Base-by-base conservation (phyloP, 2,888 invertebrate genomes). In the Scaptomyza caliginosa region DNA sequence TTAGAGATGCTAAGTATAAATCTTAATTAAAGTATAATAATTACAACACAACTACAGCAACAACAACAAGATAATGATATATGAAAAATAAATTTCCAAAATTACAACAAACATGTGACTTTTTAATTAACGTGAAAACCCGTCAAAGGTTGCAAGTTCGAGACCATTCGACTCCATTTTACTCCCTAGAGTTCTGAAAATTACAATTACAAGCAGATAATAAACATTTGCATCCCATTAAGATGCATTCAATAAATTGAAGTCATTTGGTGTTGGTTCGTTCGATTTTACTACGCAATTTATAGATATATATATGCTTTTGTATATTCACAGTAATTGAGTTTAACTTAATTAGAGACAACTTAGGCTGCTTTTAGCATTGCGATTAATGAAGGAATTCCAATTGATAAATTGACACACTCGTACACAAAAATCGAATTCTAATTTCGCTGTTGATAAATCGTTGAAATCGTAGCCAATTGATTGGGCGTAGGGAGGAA, bases 31-130 rank as follows among this genome's bases (percentile, higher is more conserved):
- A 67, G 63, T 76, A 80, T 68, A 62, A 75, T 75, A 82, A 83
- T 72, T 67, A 72, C 65, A 80, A 76, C 80, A 84, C 70, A 81
- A 70, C 81, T 71, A 86, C 71, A 65, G 64, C 79, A 78, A 73
- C 69, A 78, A 66, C 75, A 77, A 74, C 75, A 82, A 78, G 58
- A 81, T 84, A 80, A 77, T n/a, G n/a, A 86, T 86, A 81, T 84
- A 75, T 84, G 67, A 81, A 77, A 81, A 84, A 76, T 83, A 86
- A 84, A 81, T 86, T 81, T 86, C 68, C 80, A 81, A 81, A 81
- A 81, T 86, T 86, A 72, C 58, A 72, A 70, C 34, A 62, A 19
- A 10, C n/a, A n/a, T n/a, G n/a, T n/a, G n/a, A n/a, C n/a, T n/a
- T n/a, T n/a, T n/a, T n/a, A n/a, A n/a, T n/a, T n/a, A n/a, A n/a